These are phyloP conservation scores for Guaruba guarouba DNA, from an alignment of 2,113 vertebrate species.

Conservation along the genomic window DNA sequence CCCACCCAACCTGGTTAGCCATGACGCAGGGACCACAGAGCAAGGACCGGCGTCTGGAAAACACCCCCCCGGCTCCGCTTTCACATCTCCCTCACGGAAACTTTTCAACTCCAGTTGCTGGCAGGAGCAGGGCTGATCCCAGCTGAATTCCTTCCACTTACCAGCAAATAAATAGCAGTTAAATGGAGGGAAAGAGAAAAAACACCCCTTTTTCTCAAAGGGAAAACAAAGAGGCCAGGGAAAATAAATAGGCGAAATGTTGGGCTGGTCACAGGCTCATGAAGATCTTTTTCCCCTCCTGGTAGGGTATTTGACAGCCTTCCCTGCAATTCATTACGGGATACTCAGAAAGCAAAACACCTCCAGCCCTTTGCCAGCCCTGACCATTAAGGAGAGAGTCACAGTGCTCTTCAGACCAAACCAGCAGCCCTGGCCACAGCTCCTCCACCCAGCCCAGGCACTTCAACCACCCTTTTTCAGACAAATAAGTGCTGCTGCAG, in stretches of 20 bases:
- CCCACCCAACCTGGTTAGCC: not conserved
- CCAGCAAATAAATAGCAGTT: slow-evolving; percentile 59
- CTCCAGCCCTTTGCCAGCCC: slow-evolving; percentile 26
- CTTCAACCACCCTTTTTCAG: not conserved
- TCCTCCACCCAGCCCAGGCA: not conserved
- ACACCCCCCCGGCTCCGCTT: slow-evolving; percentile 12
- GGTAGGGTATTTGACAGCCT: not conserved
- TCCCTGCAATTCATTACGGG: slow-evolving; percentile 36
- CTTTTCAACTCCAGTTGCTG: slow-evolving; percentile 38
- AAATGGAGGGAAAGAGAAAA: slow-evolving; percentile 44
- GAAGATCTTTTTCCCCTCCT: slow-evolving; percentile 7
- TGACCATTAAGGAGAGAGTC: not conserved
- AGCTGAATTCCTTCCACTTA: slow-evolving; percentile 62
- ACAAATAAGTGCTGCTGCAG: not conserved
- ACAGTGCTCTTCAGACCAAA: not conserved
- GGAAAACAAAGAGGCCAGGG: slow-evolving; percentile 22
- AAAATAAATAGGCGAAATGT: slow-evolving; percentile 5
- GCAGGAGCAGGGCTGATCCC: slow-evolving; percentile 45
- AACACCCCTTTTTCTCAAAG: slow-evolving; percentile 36
- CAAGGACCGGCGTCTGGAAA: not conserved
- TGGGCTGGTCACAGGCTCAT: not conserved
- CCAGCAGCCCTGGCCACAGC: not conserved
- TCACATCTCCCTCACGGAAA: slow-evolving; percentile 34
- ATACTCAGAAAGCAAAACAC: slow-evolving; percentile 17
- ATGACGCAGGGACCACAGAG: not conserved